Evolutionary conservation across 1,140 invertebrate species (phyloP), one percentile per base, ranked within the genome.

Genomic region (Halyomorpha halys): DNA sequence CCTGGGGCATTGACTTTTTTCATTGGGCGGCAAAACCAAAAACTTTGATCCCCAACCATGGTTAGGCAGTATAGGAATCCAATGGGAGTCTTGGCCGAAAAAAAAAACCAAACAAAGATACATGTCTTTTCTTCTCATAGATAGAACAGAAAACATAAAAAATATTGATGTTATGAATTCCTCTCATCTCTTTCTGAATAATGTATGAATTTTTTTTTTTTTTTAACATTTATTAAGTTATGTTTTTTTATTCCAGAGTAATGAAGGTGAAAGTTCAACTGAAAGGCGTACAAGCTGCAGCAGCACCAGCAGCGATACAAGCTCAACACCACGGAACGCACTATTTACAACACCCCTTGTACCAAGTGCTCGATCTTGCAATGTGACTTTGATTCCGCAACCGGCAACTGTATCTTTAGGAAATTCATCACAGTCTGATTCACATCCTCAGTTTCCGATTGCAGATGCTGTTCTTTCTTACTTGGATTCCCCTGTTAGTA

Each of bases 401-500:
- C 53, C 53, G 11, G 19, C 15, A 6, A 25, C 14, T 25, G 19
- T 16, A 16, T 56, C 3, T 56, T 16, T 15, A 5, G 53, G 23
- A 27, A 49, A 49, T 11, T 19, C n/a, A 19, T 18, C n/a, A 5
- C 47, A 49, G n/a, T 21, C 47, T 49, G 53, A 56, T 56, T 25
- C 53, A 23, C 53, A 56, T 23, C 23, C 61, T 5, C 53, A 56
- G 23, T 68, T 65, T 21, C 63, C 64, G 25, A 71, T 86, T 45
- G 74, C 86, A 61, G 83, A 85, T 74, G 73, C 84, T 15, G 69
- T 86, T 66, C 73, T 85, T 62, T 81, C 80, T 60, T 83, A 86
- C 70, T 75, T 86, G 59, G 79, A 83, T 69, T 85, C 82, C 75
- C 82, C 84, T 23, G 84, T 85, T 71, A 67, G 61, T 63, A 60